phyloP scores from a whole-genome alignment of 2,113 vertebrate genomes.

The Seriola aureovittata region DNA sequence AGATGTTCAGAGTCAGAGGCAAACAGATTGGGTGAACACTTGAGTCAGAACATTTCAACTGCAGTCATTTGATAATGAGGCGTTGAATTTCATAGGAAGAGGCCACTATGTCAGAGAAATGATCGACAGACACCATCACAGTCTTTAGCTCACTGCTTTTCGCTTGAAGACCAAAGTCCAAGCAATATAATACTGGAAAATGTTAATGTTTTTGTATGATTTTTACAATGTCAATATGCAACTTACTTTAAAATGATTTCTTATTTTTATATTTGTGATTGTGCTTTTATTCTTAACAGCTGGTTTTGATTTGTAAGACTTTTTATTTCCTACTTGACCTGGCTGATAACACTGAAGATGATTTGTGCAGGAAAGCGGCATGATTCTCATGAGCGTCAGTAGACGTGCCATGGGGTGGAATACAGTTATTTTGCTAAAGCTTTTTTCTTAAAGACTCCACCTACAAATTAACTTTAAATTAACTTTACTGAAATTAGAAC shows the following conservation, averaged over 20 bases:
- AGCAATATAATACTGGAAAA: slow-evolving; percentile 76
- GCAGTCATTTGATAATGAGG: background rate
- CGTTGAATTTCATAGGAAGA: background rate
- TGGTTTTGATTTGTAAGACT: slow-evolving; percentile 56
- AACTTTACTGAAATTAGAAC: slow-evolving; percentile 52
- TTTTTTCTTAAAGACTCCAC: background rate
- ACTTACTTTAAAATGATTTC: slow-evolving; percentile 39
- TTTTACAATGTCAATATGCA: slow-evolving; percentile 79
- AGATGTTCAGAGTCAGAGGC: background rate
- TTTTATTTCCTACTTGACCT: slow-evolving; percentile 57
- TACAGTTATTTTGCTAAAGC: slow-evolving; percentile 12
- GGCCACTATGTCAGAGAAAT: background rate
- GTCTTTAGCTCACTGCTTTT: slow-evolving; percentile 8
- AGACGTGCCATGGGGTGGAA: slow-evolving; percentile 56
- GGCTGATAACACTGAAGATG: background rate
- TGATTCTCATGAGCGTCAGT: slow-evolving; percentile 45
- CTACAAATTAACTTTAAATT: slow-evolving; percentile 24
- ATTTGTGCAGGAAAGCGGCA: slow-evolving; percentile 16
- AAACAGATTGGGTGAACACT: background rate
- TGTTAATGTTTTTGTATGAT: slow-evolving; percentile 59
- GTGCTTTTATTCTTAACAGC: slow-evolving; percentile 34
- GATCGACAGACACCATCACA: background rate
- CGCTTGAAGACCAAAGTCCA: slow-evolving; percentile 66
- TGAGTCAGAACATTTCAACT: background rate
- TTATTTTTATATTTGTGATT: slow-evolving; percentile 59